A percentile compares a stretch with the other conserved stretches of the same genome.
These are phyloP conservation scores for Rhodophaea formosa DNA, from an alignment of 2,888 invertebrate genomes.

Conservation along the genomic window DNA sequence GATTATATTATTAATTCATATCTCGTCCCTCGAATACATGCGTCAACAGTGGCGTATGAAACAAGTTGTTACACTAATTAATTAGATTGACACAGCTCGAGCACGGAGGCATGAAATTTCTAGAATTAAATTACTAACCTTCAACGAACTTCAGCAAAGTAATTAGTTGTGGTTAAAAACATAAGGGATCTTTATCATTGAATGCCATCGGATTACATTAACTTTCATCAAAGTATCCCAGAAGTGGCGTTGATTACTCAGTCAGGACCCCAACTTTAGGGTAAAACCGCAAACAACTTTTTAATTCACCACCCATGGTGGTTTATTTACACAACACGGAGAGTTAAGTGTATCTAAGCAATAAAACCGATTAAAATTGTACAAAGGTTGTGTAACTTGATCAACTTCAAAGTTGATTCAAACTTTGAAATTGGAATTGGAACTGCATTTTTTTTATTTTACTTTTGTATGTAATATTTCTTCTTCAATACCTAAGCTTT, in stretches of 20 bases:
- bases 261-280: conserved; percentile 17
- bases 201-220: conserved; percentile 10
- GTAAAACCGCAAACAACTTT: conserved; percentile 19
- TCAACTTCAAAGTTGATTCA: too few relatives aligned
- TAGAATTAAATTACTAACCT: not conserved
- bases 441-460: too few relatives aligned
- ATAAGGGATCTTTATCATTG: not conserved
- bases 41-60: conserved; percentile 11
- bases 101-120: not conserved
- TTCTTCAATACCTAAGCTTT: too few relatives aligned
- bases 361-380: too few relatives aligned
- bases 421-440: too few relatives aligned
- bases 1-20: conserved; percentile 24
- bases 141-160: not conserved
- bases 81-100: conserved; percentile 24
- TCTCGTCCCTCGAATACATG: conserved; percentile 12
- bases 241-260: conserved; percentile 17
- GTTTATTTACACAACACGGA: conserved; percentile 1
- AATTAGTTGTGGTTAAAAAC: not conserved
- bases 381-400: too few relatives aligned
- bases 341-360: not conserved
- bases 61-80: conserved; percentile 38
- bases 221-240: conserved; percentile 12
- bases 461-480: too few relatives aligned
- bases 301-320: conserved; percentile 9